Percentiles rank a stretch among this genome's conserved stretches.
These are phyloP conservation scores for Dione vanillae DNA, from an alignment of 2,888 invertebrate genomes.

Conservation along the genomic window DNA sequence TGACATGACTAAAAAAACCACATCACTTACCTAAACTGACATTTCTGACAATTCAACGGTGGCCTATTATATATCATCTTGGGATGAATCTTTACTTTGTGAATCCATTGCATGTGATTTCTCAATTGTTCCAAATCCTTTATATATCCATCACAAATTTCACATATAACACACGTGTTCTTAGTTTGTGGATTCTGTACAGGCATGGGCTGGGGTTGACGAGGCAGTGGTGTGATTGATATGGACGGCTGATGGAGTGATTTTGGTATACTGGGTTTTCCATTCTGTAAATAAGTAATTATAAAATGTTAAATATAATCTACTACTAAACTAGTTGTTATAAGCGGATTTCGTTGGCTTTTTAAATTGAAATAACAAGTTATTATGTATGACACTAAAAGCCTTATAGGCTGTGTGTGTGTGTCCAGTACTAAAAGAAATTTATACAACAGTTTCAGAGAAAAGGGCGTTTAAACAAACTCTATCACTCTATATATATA, in stretches of 20 bases:
- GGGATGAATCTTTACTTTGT: constrained; percentile 97
- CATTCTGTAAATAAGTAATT: constrained; percentile 60
- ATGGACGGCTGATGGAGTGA: constrained; percentile 87
- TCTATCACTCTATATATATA: too few relatives aligned
- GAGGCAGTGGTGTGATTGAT: constrained; percentile 94
- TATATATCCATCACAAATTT: constrained; percentile 98
- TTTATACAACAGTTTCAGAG: too few relatives aligned
- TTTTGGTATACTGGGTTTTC: constrained; percentile 50
- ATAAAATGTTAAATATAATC: too few relatives aligned
- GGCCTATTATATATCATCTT: constrained; percentile 98
- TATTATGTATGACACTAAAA: too few relatives aligned
- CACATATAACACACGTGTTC: constrained; percentile 95
- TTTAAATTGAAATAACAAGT: too few relatives aligned
- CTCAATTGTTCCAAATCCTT: constrained; percentile 96
- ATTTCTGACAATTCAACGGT: constrained; percentile 97
- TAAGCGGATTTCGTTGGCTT: too few relatives aligned
- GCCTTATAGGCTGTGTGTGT: too few relatives aligned
- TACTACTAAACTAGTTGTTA: too few relatives aligned
- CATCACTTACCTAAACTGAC: constrained; percentile 87
- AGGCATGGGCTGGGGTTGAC: constrained; percentile 63
- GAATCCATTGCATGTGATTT: constrained; percentile 99
- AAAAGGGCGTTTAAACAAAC: too few relatives aligned
- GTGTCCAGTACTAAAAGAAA: too few relatives aligned
- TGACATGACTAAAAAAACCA: background rate
- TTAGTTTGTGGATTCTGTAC: constrained; percentile 78